Evolutionary conservation across 23 tunicate genomes (phyloP), one percentile per base, ranked within the genome.

Genomic region (Halocynthia roretzi): DNA sequence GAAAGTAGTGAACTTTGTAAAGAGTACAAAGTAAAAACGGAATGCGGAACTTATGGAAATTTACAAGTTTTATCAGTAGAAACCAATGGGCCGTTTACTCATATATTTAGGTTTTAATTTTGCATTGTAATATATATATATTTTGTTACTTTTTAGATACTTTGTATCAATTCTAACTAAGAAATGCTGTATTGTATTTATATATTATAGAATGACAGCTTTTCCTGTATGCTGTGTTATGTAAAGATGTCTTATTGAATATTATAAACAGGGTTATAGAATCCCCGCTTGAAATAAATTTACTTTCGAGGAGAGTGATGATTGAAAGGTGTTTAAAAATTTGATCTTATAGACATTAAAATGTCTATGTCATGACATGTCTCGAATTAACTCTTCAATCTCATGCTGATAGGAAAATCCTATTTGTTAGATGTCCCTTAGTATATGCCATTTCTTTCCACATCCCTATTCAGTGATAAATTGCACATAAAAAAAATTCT

Each of bases 61-160:
- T 75, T 87, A 68, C 98, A 93, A 79, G 98, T 93, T 31, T 78
- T 93, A 53, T 50, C 75, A 10, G 62, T 93, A 61, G 81, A 86
- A 6, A 93, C 98, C 1, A 83, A 93, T 78, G 98, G 98, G 11
- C 98, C 98, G n/a, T 93, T 77, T 73, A 82, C 93, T 40, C 98
- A 93, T 61, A 69, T 66, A 8, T 49, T 93, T 21, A 91, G 86
- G 50, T 70, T 91, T 80, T 54, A 21, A 5, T 75, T n/a, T 76
- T 19, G 11, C n/a, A 10, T 70, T 2, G 48, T 78, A 19, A 15
- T 12, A 14, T 51, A 44, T 60, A 17, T 15, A 60, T 60, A 60
- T 22, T 68, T 58, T 2, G n/a, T 58, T 0, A 14, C 17, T 1
- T 58, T 14, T 15, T 58, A 14, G 63, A 58, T 14, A 58, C 63